phyloP scores from a whole-genome alignment of 2,797 vertebrate genomes.

The Buceros bicornis region DNA sequence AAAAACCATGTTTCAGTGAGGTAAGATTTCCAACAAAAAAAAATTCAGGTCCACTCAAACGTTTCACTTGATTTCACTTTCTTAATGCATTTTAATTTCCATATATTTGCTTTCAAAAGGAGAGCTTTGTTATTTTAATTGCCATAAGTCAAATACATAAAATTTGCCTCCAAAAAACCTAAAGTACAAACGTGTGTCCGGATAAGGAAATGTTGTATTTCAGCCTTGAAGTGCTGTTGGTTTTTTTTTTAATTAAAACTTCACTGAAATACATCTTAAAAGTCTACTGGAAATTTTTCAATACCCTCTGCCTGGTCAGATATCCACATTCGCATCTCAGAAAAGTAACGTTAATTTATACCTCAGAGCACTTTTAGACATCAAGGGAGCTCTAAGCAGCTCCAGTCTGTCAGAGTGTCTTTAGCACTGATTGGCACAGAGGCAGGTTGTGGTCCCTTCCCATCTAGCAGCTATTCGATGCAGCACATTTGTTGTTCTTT shows the following conservation, averaged over 20 bases:
- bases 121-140: not conserved
- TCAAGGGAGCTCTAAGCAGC: not conserved
- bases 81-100: not conserved
- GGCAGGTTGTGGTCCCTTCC: constrained; percentile 61
- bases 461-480: constrained; percentile 64
- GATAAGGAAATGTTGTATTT: not conserved
- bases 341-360: constrained; percentile 1
- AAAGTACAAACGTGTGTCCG: not conserved
- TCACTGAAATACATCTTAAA: not conserved
- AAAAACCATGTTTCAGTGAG: not conserved
- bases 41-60: not conserved
- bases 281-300: not conserved
- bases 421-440: constrained; percentile 17
- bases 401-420: constrained; percentile 45
- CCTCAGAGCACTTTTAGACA: constrained; percentile 42
- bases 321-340: not conserved
- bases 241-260: not conserved
- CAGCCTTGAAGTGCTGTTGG: not conserved
- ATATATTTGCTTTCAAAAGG: not conserved
- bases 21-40: not conserved
- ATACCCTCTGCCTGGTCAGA: not conserved
- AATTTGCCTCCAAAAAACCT: not conserved
- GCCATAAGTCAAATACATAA: not conserved
- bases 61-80: not conserved
- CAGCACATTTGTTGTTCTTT: constrained; percentile 72